Evolutionary conservation across 2,888 invertebrate genomes (phyloP), one percentile per base, ranked within the genome.

Genomic region (Anoncus sp.): DNA sequence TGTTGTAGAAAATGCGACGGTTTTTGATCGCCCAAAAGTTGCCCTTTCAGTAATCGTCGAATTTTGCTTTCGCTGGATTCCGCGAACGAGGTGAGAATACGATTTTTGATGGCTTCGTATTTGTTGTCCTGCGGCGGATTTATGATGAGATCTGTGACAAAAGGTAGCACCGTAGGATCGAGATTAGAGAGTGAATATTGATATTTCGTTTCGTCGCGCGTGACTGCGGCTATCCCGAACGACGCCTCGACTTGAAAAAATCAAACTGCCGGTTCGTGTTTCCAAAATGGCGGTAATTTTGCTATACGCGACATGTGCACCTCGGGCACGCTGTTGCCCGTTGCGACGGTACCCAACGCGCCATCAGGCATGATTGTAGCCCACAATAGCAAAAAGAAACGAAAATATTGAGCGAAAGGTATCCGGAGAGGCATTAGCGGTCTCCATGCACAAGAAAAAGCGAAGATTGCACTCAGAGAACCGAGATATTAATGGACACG

Each of bases 1-100:
- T 70, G 49, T 18, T 75, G 69, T 0, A 81, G 71, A 6, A 71
- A 70, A 20, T 78, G 73, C 0, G 62, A 59, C 0, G 77, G 80
- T 43, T 70, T 75, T 16, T 43, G 65, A 31, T 77, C 72, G 14
- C 77, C 67, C 2, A 75, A 43, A 0, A 67, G 27, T n/a, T 75
- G 62, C 1, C 63, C 72, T 47, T 71, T 77, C 12, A 80, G 18
- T 2, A 80, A n/a, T 7, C 75, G 60, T 20, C 57, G 72, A 1
- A 80, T 1, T 27, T 65, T 65, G 12, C 57, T 67, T 31, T 79
- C 66, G 12, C 43, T 62, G 1, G 75, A 63, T 10, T 67, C 73
- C 22, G 47, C n/a, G 22, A 79, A 62, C 6, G 75, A 47, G 9
- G 24, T 9, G 6, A 79, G 35, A 9, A 79, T 71, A 0, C 72